Conservation (phyloP, 2,888 invertebrate species). For the Apamea epomidion region DNA sequence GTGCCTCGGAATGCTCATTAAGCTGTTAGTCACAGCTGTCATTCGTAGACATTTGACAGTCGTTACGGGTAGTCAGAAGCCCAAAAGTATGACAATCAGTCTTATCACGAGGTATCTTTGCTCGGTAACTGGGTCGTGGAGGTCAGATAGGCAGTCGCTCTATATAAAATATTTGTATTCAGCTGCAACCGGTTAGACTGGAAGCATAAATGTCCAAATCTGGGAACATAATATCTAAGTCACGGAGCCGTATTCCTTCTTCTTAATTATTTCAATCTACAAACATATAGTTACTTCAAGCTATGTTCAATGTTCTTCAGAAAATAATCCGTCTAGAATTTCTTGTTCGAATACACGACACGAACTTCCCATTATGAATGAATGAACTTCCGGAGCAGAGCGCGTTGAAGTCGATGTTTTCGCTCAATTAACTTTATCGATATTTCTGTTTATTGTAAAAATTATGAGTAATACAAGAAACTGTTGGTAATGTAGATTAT, state of each 20-base stretch:
- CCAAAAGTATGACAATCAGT: too few species aligned
- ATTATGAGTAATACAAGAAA: not conserved
- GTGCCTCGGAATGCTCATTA: too few species aligned
- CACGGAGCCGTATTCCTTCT: not conserved
- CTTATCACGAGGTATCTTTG: not conserved
- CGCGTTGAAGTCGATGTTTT: slow-evolving; percentile 17
- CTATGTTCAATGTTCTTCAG: not conserved
- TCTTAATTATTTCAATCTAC: not conserved
- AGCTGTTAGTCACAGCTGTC: too few species aligned
- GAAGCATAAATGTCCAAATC: not conserved
- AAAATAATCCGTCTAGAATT: not conserved
- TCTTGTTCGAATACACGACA: slow-evolving; percentile 1
- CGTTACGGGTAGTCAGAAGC: too few species aligned
- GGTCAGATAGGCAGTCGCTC: too few species aligned
- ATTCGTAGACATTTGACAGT: too few species aligned
- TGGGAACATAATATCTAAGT: not conserved
- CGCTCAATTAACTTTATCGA: slow-evolving; percentile 10
- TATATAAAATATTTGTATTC: too few species aligned
- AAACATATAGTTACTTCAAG: not conserved
- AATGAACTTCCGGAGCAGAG: slow-evolving; percentile 21
- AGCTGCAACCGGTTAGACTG: too few species aligned
- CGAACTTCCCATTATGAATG: slow-evolving; percentile 26
- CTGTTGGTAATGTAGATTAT: not conserved
- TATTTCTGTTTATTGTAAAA: not conserved
- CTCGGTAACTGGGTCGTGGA: too few species aligned